Evolutionary conservation across 2,888 invertebrate genomes (phyloP).

Genomic region (Euspilapteryx auroguttella): DNA sequence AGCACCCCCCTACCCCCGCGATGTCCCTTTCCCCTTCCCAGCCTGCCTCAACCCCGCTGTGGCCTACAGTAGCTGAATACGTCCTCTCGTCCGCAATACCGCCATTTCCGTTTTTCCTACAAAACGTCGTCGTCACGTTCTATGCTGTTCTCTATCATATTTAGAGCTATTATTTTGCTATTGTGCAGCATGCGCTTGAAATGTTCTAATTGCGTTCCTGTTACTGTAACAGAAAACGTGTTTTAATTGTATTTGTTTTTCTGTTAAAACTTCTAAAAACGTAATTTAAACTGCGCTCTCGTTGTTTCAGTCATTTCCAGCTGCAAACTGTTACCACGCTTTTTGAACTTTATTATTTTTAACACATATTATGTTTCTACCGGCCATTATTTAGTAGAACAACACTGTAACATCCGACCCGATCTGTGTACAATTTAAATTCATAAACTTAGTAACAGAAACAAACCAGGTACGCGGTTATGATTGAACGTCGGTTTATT

Average conservation of each 20-base stretch:
- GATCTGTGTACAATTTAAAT: neutral
- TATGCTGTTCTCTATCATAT: constrained; percentile 6
- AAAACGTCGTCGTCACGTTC: constrained; percentile 25
- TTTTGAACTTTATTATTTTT: too few relatives aligned
- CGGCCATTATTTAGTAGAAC: too few relatives aligned
- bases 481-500: constrained; percentile 54
- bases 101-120: constrained; percentile 35
- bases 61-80: neutral
- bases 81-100: constrained; percentile 10
- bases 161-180: neutral
- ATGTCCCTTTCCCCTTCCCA: constrained; percentile 14
- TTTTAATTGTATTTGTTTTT: too few relatives aligned
- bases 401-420: neutral
- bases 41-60: neutral
- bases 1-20: constrained; percentile 12
- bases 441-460: constrained; percentile 24
- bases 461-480: constrained; percentile 48
- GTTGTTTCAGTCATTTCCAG: too few relatives aligned
- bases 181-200: too few relatives aligned
- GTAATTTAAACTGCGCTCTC: too few relatives aligned
- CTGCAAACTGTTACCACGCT: too few relatives aligned
- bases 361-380: too few relatives aligned
- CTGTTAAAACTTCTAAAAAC: too few relatives aligned
- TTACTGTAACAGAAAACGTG: too few relatives aligned
- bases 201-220: too few relatives aligned